A percentile compares a stretch with the other conserved stretches of the same genome.
Conservation (phyloP, 2,888 invertebrate genomes). For the Trypoxylon attenuatum region DNA sequence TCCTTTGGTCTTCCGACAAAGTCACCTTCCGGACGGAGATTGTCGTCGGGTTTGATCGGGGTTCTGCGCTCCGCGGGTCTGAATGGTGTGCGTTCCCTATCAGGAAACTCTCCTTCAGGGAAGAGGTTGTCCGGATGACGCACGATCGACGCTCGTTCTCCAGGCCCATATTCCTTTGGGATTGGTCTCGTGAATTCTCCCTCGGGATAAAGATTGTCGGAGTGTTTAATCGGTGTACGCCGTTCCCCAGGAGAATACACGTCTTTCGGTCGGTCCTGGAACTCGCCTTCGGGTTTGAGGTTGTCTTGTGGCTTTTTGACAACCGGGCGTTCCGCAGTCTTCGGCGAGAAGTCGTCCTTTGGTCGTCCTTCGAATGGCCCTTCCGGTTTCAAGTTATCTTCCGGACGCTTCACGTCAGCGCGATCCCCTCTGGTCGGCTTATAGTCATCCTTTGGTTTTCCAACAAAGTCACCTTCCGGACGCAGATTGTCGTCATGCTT, state of each 20-base stretch:
- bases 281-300: too few species aligned
- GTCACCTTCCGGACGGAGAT: conserved; percentile 77
- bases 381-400: conserved; percentile 77
- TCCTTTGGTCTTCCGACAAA: conserved; percentile 64
- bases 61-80: conserved; percentile 65
- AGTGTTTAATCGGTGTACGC: conserved; percentile 75
- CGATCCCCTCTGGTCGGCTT: too few species aligned
- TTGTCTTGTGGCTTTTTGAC: too few species aligned
- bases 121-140: conserved; percentile 67
- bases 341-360: conserved; percentile 74
- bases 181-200: conserved; percentile 67
- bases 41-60: conserved; percentile 76
- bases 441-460: conserved; percentile 73
- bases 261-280: too few species aligned
- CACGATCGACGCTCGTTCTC: conserved; percentile 75
- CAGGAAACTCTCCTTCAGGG: conserved; percentile 75
- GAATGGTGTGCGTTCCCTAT: conserved; percentile 6
- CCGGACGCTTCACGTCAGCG: conserved; percentile 73
- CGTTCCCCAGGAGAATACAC: conserved; percentile 75
- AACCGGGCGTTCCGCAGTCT: conserved; percentile 68
- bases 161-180: conserved; percentile 68
- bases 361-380: conserved; percentile 73
- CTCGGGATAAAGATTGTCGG: conserved; percentile 77
- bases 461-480: conserved; percentile 79
- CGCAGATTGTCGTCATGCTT: conserved; percentile 78